Evolutionary conservation across 2,888 invertebrate species (phyloP), one percentile per base, ranked within the genome.

Genomic region (Notocelia uddmanniana): DNA sequence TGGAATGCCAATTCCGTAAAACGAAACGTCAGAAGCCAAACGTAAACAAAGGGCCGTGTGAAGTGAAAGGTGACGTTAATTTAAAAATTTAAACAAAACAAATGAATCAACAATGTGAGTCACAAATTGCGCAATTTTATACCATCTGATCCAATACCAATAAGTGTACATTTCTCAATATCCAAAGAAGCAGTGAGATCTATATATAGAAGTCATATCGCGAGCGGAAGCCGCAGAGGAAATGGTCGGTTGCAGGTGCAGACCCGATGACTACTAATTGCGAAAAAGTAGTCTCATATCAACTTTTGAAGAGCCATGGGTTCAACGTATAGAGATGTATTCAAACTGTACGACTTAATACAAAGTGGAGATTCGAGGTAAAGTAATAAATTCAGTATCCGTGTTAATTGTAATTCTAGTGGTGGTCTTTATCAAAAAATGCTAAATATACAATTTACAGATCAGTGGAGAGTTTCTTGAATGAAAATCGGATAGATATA

Each of bases 341-440:
- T 93, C 80, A 94, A 95, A 78, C 85, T 96, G 48, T 95, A 95
- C 80, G 96, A 96, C 85, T 94, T 95, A 63, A 94, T 96, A 73
- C 95, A 96, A 84, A 95, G 95, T 81, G 95, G 94, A 72, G 93
- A 95, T 82, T 85, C 94, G 75, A 93, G 94, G 95, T 95, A 92
- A 79, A 87, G 63, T 64, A 66, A 26, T 2, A 55, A 45, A 45
- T 23, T 37, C 23, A 18, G n/a, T 62, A 31, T 37, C 21, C 18
- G n/a, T 50, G 11, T 21, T 45, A 5, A 60, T 15, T 54, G 37
- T 21, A 52, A 18, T 68, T 19, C 2, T 21, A 21, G 60, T 67
- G 59, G 45, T 34, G 54, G 60, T 68, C 48, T 68, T 73, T 68
- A 69, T 68, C 19, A 60, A 58, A 45, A 69, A 59, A 13, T 54